Conservation (phyloP, 2,113 vertebrate genomes). For the Procavia capensis region DNA sequence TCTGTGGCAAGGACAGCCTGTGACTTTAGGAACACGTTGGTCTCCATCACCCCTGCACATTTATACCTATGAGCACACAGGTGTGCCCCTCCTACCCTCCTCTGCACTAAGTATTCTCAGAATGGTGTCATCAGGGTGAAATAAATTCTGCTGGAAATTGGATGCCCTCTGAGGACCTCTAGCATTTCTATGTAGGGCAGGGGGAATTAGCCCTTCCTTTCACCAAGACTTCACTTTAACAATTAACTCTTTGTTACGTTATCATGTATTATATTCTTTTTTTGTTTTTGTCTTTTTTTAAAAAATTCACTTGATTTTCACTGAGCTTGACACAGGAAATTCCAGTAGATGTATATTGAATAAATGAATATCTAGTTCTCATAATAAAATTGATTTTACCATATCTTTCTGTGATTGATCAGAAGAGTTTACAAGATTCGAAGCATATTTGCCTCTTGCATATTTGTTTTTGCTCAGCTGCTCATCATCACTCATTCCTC, state of each 20-base stretch:
- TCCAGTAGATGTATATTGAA: background rate
- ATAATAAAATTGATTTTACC: too few species aligned
- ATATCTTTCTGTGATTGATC: background rate
- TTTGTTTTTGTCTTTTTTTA: too few species aligned
- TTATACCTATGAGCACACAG: accelerated
- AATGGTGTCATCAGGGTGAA: too few species aligned
- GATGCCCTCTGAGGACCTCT: too few species aligned
- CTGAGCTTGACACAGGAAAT: accelerated
- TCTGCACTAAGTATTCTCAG: too few species aligned
- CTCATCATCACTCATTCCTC: background rate
- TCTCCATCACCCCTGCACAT: accelerated
- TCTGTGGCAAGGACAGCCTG: conserved; percentile 76
- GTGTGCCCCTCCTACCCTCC: too few species aligned
- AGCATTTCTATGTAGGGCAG: too few species aligned
- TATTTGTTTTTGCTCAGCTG: accelerated
- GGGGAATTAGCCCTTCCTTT: too few species aligned
- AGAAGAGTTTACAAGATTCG: accelerated
- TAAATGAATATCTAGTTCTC: accelerated
- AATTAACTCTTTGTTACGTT: too few species aligned
- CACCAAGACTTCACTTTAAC: too few species aligned
- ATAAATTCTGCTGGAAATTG: too few species aligned
- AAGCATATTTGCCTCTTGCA: accelerated
- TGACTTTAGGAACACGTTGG: background rate
- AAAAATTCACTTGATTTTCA: accelerated
- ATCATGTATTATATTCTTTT: too few species aligned